Conservation (phyloP, 2,888 invertebrate species). For the Artemia sinica region DNA sequence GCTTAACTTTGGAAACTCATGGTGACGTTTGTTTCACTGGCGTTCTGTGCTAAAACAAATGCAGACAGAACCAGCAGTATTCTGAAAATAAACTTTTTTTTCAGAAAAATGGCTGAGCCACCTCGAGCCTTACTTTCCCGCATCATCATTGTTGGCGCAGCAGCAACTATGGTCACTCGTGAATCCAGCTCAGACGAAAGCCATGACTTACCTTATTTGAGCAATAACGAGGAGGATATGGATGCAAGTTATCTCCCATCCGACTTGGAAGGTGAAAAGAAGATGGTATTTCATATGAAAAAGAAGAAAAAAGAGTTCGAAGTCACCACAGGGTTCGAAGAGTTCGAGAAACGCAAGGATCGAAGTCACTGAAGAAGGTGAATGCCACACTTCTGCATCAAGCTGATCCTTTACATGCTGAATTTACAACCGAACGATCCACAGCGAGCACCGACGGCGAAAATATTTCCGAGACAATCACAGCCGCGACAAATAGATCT, state of each 20-base stretch:
- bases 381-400: too few species aligned
- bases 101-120: slow-evolving; percentile 1
- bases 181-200: slow-evolving; percentile 1
- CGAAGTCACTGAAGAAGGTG: too few species aligned
- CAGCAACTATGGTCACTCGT: slow-evolving; percentile 1
- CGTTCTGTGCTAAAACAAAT: background rate
- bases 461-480: too few species aligned
- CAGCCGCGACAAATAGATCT: too few species aligned
- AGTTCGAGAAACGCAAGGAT: too few species aligned
- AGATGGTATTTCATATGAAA: background rate
- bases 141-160: background rate
- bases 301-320: too few species aligned
- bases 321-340: too few species aligned
- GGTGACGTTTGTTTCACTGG: background rate
- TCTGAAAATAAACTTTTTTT: background rate
- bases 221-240: background rate
- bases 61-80: background rate
- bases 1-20: background rate
- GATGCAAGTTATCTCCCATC: slow-evolving; percentile 11
- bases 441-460: too few species aligned
- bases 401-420: too few species aligned
- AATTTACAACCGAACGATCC: too few species aligned
- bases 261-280: background rate
- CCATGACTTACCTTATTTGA: background rate
- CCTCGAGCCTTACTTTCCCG: background rate